phyloP scores from a whole-genome alignment of 30 jellyfish, hydroid and myxozoan species.

The Aurelia coerulea region DNA sequence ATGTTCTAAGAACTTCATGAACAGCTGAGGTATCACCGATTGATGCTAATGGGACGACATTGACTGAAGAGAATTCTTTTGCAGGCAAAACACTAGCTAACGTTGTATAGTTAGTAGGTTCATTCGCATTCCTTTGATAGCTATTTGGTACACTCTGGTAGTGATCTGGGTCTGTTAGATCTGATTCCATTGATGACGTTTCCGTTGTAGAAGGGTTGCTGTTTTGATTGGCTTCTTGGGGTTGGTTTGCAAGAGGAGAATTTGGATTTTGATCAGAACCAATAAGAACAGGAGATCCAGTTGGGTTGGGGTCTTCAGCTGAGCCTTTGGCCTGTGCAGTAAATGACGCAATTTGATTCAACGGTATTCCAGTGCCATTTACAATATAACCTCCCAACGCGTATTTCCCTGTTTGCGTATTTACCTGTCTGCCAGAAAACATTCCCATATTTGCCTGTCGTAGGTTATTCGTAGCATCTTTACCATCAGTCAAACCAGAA shows the following conservation, averaged over 20 bases:
- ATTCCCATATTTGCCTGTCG: constrained; percentile 11
- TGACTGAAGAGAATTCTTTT: constrained; percentile 40
- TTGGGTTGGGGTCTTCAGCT: constrained; percentile 34
- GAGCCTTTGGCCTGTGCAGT: not conserved
- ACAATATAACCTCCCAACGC: not conserved
- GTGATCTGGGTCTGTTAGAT: constrained; percentile 66
- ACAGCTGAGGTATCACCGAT: not conserved
- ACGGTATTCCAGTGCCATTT: constrained; percentile 22
- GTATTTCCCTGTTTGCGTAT: not conserved
- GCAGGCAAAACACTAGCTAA: constrained; percentile 61
- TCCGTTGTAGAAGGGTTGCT: not conserved
- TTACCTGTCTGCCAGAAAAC: not conserved
- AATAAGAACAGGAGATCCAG: constrained; percentile 24
- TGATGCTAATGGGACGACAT: constrained; percentile 4
- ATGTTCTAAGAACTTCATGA: not conserved
- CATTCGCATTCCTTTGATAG: constrained; percentile 22
- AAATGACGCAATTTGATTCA: constrained; percentile 1
- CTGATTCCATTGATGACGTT: constrained; percentile 39
- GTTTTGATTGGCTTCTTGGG: not conserved
- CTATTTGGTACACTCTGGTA: constrained; percentile 5
- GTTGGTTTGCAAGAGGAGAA: not conserved
- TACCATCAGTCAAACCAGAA: too few species aligned
- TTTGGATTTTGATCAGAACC: constrained; percentile 15
- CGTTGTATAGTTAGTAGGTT: constrained; percentile 38
- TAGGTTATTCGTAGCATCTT: not conserved